Evolutionary conservation across 2,888 invertebrate species (phyloP), one percentile per base, ranked within the genome.

Genomic region (Hipparchia sbordonii): DNA sequence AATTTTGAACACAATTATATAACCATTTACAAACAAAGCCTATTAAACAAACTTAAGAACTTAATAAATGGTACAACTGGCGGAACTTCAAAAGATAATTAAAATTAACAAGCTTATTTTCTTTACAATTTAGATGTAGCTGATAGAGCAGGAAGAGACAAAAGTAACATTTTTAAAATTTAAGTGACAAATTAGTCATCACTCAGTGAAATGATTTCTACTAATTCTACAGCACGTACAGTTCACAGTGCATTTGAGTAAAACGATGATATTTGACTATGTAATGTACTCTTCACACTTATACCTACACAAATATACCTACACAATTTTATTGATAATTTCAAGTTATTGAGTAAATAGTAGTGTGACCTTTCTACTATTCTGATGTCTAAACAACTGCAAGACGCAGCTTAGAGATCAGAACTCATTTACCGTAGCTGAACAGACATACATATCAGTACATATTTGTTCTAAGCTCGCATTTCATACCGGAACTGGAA

Each of bases 401-500:
- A 51, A 51, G 51, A 51, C 9, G 9, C 9, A 3, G 8, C 8
- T 51, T 51, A 3, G 8, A 8, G 51, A 51, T 23, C 8, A 51
- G 9, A 9, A 10, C 51, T 1, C 2, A 10, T 51, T 10, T 12
- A 52, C 10, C 52, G 52, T 52, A 52, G 13, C 13, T 56, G n/a
- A 56, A 13, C 6, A 13, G 54, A n/a, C 56, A 56, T 10, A 4
- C 23, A 39, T 39, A 39, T 39, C 23, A 23, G 39, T 39, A 10
- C 5, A 12, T 52, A 52, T 52, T 12, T 3, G 6, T 56, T 4
- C 23, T 2, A 13, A 57, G 57, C 23, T 8, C 57, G 13, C 7
- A 23, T 52, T 33, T 52, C 51, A 33, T 6, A 33, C 23, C 65
- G 65, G 65, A 65, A 52, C 12, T 65, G 10, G 51, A 63, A 63